Percentiles rank a stretch among this genome's conserved stretches.
These are phyloP conservation scores for Caloenas nicobarica DNA, from an alignment of 2,113 vertebrate species.

Conservation along the genomic window DNA sequence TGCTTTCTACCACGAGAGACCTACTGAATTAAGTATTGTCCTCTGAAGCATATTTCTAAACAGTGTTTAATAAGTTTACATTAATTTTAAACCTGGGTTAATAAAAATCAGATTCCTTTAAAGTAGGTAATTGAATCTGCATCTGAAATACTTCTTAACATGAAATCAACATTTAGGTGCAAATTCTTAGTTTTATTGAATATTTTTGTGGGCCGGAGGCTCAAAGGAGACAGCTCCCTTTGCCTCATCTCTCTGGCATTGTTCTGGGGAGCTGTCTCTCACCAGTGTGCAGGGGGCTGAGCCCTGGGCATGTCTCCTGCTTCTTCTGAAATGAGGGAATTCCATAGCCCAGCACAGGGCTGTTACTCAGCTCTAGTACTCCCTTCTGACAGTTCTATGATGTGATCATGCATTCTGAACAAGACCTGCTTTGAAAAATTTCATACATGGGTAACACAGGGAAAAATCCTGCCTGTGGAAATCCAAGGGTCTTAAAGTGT, in stretches of 20 bases:
- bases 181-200: neutral
- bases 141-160: neutral
- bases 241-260: neutral
- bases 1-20: neutral
- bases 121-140: neutral
- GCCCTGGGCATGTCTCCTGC: neutral
- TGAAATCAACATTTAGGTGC: neutral
- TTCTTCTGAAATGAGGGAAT: neutral
- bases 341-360: neutral
- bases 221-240: neutral
- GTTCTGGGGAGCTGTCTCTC: neutral
- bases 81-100: too few species aligned
- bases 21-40: neutral
- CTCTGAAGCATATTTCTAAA: neutral
- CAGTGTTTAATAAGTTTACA: neutral
- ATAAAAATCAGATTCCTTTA: neutral
- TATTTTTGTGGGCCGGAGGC: neutral
- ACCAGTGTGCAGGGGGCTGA: neutral
- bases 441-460: fast-evolving
- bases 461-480: neutral
- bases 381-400: neutral
- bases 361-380: neutral
- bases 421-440: neutral
- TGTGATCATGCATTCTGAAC: neutral
- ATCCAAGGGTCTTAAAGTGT: neutral